phyloP scores from a whole-genome alignment of 1,140 invertebrate species.

The Lasioglossum baleicum region DNA sequence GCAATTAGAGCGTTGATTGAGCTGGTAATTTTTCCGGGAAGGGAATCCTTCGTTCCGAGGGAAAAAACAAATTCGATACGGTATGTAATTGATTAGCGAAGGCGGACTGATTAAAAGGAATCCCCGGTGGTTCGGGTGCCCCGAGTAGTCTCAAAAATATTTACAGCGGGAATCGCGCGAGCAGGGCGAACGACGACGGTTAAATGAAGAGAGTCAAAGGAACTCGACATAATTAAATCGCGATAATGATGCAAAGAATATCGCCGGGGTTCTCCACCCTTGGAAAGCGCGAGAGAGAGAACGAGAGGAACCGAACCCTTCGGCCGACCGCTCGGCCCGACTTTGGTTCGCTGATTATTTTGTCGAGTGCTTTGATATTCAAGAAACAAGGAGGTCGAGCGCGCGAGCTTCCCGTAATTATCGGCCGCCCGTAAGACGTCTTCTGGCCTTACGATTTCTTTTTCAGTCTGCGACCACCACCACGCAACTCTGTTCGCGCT shows the following conservation, averaged over 20 bases:
- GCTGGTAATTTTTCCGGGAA: too few relatives aligned
- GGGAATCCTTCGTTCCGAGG: too few relatives aligned
- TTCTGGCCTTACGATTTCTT: constrained; percentile 35
- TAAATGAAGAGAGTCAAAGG: constrained; percentile 69
- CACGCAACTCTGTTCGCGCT: too few relatives aligned
- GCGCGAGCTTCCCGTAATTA: constrained; percentile 63
- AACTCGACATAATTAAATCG: constrained; percentile 73
- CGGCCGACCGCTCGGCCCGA: constrained; percentile 42
- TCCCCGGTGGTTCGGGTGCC: constrained; percentile 42
- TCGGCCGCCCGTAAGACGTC: constrained; percentile 55
- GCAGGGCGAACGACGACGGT: constrained; percentile 14
- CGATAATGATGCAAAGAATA: constrained; percentile 74
- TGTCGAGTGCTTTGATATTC: constrained; percentile 65
- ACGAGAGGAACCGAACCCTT: constrained; percentile 46
- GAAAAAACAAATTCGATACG: neutral
- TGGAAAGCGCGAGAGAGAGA: neutral
- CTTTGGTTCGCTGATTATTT: constrained; percentile 64
- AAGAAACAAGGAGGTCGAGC: constrained; percentile 58
- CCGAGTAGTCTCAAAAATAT: constrained; percentile 53
- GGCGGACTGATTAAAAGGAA: constrained; percentile 60
- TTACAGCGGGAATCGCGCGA: constrained; percentile 41
- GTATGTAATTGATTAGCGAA: neutral
- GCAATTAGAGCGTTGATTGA: too few relatives aligned
- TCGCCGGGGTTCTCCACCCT: constrained; percentile 44
- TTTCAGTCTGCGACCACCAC: neutral